Conservation (phyloP, 1,140 invertebrate genomes). For the Sycophaga agraensis region DNA sequence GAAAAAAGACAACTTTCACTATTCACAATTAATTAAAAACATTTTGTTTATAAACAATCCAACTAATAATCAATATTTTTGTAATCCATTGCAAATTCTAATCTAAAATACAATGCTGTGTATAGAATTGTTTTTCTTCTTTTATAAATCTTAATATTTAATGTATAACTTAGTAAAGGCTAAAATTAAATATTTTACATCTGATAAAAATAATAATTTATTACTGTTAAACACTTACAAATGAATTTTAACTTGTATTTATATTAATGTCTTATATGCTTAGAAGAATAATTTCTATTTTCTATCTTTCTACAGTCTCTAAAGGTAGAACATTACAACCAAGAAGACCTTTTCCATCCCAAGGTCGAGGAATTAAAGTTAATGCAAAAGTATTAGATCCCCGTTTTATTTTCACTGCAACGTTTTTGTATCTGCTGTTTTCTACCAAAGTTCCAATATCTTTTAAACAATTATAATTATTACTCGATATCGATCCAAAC, state of each 20-base stretch:
- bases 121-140: too few species aligned
- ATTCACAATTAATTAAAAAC: too few species aligned
- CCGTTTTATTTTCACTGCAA: constrained; percentile 66
- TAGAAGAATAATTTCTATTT: constrained; percentile 12
- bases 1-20: too few species aligned
- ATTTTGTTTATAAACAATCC: too few species aligned
- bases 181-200: constrained; percentile 13
- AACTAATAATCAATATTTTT: background rate
- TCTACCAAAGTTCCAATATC: constrained; percentile 73
- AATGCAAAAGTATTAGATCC: constrained; percentile 52
- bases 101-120: background rate
- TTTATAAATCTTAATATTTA: background rate
- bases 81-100: background rate
- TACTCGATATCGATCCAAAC: constrained; percentile 79
- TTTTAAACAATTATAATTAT: constrained; percentile 71
- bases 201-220: constrained; percentile 28
- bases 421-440: constrained; percentile 67
- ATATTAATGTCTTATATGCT: constrained; percentile 9
- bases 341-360: constrained; percentile 73
- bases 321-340: constrained; percentile 71
- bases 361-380: constrained; percentile 68
- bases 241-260: too few species aligned
- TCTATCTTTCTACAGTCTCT: constrained; percentile 58
- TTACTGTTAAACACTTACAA: constrained; percentile 15
- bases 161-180: constrained; percentile 3